These are phyloP conservation scores for Sus cebifrons DNA, from an alignment of 2,797 vertebrate species.

Conservation along the genomic window DNA sequence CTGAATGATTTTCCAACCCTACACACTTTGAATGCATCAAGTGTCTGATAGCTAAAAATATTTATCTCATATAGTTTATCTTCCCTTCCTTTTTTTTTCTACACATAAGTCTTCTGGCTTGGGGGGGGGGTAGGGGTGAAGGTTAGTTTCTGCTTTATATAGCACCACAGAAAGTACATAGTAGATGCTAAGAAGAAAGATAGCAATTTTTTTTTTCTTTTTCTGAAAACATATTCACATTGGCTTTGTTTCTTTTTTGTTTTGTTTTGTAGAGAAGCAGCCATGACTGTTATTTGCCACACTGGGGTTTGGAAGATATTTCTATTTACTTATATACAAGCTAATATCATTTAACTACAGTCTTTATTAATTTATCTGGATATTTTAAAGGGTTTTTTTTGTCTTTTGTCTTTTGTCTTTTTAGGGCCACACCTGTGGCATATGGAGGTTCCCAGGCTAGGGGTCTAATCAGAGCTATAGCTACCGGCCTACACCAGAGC, in stretches of 20 bases:
- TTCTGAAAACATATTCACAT: background rate
- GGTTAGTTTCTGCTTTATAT: background rate
- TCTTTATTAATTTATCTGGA: background rate
- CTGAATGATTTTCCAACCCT: background rate
- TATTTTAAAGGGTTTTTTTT: background rate
- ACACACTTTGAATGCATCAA: background rate
- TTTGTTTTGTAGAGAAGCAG: background rate
- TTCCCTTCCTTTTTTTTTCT: background rate
- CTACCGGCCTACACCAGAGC: too few species aligned
- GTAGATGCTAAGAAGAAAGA: background rate
- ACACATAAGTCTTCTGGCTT: background rate
- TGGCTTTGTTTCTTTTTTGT: background rate
- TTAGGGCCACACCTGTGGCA: too few species aligned
- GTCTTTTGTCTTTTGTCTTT: too few species aligned
- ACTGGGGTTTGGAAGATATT: background rate
- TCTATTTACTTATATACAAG: constrained; percentile 16
- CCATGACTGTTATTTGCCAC: background rate
- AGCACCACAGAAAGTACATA: background rate
- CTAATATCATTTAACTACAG: background rate
- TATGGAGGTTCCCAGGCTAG: too few species aligned
- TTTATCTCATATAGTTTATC: background rate
- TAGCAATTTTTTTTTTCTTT: background rate
- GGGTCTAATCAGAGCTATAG: too few species aligned
- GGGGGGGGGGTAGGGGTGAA: too few species aligned
- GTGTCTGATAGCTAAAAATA: background rate